A percentile compares a stretch with the other conserved stretches of the same genome.
phyloP scores from a whole-genome alignment of 2,888 invertebrate species.

The Ptychoptera albimana region DNA sequence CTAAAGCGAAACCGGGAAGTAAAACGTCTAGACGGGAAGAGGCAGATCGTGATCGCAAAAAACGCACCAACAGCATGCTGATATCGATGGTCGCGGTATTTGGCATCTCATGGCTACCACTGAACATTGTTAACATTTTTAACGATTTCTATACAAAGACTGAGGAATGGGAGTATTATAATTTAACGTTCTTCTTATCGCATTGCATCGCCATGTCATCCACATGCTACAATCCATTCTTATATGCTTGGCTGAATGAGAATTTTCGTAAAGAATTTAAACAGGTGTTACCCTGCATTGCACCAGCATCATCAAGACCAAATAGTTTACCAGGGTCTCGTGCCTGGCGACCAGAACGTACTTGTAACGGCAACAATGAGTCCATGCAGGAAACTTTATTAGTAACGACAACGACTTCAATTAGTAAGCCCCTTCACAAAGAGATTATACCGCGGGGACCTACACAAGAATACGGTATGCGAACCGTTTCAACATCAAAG shows the following conservation, averaged over 20 bases:
- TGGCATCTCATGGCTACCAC: slow-evolving; percentile 72
- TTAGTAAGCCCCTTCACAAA: too few relatives aligned
- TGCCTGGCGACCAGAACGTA: slow-evolving; percentile 33
- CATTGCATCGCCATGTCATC: slow-evolving; percentile 82
- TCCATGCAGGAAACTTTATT: slow-evolving; percentile 52
- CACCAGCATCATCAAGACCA: neutral
- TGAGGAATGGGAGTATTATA: slow-evolving; percentile 57
- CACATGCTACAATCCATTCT: slow-evolving; percentile 82
- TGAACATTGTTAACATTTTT: slow-evolving; percentile 67
- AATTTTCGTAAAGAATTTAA: slow-evolving; percentile 71
- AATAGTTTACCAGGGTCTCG: neutral
- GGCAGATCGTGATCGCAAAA: slow-evolving; percentile 63
- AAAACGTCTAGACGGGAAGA: slow-evolving; percentile 61
- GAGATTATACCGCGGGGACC: too few relatives aligned
- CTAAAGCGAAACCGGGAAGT: slow-evolving; percentile 56
- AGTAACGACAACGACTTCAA: too few relatives aligned
- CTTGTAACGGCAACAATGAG: slow-evolving; percentile 61
- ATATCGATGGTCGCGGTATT: slow-evolving; percentile 86
- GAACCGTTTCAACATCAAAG: too few relatives aligned
- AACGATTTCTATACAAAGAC: slow-evolving; percentile 54
- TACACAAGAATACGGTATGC: too few relatives aligned
- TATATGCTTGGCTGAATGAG: slow-evolving; percentile 90
- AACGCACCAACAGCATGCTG: slow-evolving; percentile 75
- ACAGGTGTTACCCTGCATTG: slow-evolving; percentile 39
- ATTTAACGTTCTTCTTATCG: slow-evolving; percentile 63